These are phyloP conservation scores for Bugulina stolonifera DNA, from an alignment of 2,888 invertebrate species.

Conservation along the genomic window DNA sequence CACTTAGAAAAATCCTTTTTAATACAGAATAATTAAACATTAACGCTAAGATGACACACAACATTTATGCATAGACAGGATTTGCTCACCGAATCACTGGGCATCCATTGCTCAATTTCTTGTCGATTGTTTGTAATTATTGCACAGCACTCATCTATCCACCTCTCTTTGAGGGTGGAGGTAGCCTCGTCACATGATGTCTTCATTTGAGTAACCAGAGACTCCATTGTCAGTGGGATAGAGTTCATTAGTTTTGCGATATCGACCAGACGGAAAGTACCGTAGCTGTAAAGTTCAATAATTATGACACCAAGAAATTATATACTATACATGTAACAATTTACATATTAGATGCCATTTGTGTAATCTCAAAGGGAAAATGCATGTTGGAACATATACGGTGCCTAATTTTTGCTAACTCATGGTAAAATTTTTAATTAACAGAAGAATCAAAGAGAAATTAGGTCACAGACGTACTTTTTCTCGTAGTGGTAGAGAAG, in stretches of 20 bases:
- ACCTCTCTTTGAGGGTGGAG: constrained; percentile 36
- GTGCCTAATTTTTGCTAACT: too few relatives aligned
- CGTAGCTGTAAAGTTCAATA: constrained; percentile 46
- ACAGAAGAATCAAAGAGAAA: too few relatives aligned
- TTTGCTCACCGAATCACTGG: constrained; percentile 55
- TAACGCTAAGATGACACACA: too few relatives aligned
- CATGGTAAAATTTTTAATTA: too few relatives aligned
- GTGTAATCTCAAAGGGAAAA: too few relatives aligned
- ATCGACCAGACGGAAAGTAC: constrained; percentile 62
- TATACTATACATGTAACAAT: too few relatives aligned
- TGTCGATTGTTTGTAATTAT: constrained; percentile 42
- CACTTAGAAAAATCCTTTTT: too few relatives aligned
- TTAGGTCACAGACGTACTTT: constrained; percentile 60
- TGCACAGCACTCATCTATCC: constrained; percentile 45
- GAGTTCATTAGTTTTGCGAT: constrained; percentile 58
- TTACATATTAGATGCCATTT: too few relatives aligned
- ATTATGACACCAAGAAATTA: too few relatives aligned
- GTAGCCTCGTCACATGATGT: constrained; percentile 38
- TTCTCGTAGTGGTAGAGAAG: constrained; percentile 66
- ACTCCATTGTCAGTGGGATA: constrained; percentile 49
- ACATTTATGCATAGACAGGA: too few relatives aligned
- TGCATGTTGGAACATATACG: too few relatives aligned
- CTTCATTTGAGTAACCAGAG: constrained; percentile 39
- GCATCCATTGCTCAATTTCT: constrained; percentile 68
- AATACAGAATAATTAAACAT: too few relatives aligned